Conservation (phyloP, 2,888 invertebrate species). For the Zootermopsis nevadensis region DNA sequence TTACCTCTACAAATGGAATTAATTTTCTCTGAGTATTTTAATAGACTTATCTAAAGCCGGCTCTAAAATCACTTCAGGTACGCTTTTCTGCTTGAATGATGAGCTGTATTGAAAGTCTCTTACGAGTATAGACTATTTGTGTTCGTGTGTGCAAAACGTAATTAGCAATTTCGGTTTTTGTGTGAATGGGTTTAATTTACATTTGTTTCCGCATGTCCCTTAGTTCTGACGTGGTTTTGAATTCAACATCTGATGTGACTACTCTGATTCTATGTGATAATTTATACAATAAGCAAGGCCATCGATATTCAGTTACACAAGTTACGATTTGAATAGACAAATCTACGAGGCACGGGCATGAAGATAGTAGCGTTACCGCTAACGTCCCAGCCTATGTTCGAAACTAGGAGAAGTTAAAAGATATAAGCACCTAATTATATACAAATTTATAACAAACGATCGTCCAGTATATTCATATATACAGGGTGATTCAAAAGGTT, state of each 20-base stretch:
- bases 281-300: not conserved
- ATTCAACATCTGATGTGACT: not conserved
- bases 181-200: not conserved
- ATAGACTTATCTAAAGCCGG: slow-evolving; percentile 2
- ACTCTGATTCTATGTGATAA: not conserved
- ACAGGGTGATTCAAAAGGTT: too few species aligned
- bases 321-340: not conserved
- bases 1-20: not conserved
- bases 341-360: not conserved
- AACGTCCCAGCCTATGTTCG: too few species aligned
- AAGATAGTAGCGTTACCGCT: too few species aligned
- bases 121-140: not conserved
- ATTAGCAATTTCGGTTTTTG: not conserved
- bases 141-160: not conserved
- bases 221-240: not conserved
- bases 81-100: not conserved
- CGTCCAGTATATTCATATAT: too few species aligned
- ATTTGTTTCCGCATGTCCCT: not conserved
- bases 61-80: not conserved
- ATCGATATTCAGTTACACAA: not conserved
- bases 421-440: too few species aligned
- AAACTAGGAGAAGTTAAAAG: too few species aligned
- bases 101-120: not conserved
- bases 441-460: too few species aligned
- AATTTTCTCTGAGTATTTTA: not conserved